Evolutionary conservation across 2,797 vertebrate species (phyloP), one percentile per base, ranked within the genome.

Genomic region (Pitangus sulphuratus): DNA sequence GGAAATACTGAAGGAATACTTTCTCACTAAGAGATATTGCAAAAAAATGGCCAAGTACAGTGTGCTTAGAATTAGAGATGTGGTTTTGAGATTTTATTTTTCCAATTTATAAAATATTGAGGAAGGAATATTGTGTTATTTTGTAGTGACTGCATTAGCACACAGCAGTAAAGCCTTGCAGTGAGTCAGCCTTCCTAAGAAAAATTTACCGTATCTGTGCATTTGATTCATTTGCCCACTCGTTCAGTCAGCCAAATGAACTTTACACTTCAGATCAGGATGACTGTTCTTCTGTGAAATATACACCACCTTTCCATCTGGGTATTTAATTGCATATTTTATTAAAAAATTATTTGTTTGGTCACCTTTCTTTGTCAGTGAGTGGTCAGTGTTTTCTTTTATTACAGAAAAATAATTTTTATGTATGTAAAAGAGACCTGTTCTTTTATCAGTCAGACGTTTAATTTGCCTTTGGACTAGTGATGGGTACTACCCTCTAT

Each of bases 381-480:
- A 65, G 16, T 35, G 19, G 8, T 42, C 54, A 80, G 6, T 24
- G 3, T 57, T 77, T 60, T 78, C 12, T 25, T 61, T 65, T 69
- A 54, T n/a, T 47, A 62, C 37, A 64, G 15, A 48, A 64, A 84
- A 76, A 31, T 15, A 12, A 9, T 42, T 78, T 57, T 69, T 69
- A 37, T 35, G 2, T 26, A 3, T 19, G 7, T 56, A 33, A 62
- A 76, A 56, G 6, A 30, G 18, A 25, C 6, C 0, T 0, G 2
- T 56, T 83, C 8, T 62, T 64, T 48, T 25, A 28, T 39, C 11
- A 61, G 16, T 72, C 35, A 39, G 22, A 5, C 30, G 15, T 12
- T 93, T 74, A 3, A 16, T 62, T 87, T 2, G 1, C 2, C 13
- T 56, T 83, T 80, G 51, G 13, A 40, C 12, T 18, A 54, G 11